phyloP scores from a whole-genome alignment of 2,888 invertebrate species.

The Alsophila aescularia region DNA sequence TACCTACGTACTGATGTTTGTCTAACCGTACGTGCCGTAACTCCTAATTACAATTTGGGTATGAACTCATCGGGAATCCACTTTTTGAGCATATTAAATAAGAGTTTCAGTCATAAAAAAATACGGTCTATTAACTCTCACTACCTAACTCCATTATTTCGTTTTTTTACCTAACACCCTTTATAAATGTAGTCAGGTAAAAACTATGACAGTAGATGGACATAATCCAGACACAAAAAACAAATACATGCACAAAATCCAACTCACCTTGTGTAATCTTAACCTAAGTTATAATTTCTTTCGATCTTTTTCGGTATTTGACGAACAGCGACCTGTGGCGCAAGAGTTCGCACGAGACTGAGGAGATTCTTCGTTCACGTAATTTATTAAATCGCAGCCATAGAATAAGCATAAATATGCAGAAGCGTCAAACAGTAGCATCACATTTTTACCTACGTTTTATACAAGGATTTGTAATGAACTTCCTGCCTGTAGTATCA shows the following conservation, averaged over 20 bases:
- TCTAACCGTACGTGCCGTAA: constrained; percentile 10
- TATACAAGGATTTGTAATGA: constrained; percentile 30
- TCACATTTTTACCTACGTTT: constrained; percentile 16
- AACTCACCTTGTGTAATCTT: constrained; percentile 26
- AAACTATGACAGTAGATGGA: too few species aligned
- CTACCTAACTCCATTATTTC: too few species aligned
- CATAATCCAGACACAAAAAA: neutral
- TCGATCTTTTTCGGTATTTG: constrained; percentile 9
- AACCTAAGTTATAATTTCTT: constrained; percentile 9
- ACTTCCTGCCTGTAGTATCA: constrained; percentile 34
- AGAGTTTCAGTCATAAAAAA: too few species aligned
- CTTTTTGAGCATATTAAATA: too few species aligned
- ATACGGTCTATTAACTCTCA: too few species aligned
- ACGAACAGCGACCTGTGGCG: constrained; percentile 69
- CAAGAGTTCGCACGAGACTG: constrained; percentile 78
- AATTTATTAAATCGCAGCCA: constrained; percentile 76
- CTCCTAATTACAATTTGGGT: constrained; percentile 3
- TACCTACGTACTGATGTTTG: constrained; percentile 5
- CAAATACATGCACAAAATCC: neutral
- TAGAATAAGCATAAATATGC: constrained; percentile 46
- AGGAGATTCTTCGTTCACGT: constrained; percentile 68
- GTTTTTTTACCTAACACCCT: too few species aligned
- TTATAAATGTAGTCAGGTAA: too few species aligned
- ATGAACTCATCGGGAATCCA: neutral
- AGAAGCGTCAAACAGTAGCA: constrained; percentile 21